These are phyloP conservation scores for Autographa gamma DNA, from an alignment of 2,888 invertebrate genomes.

Conservation along the genomic window DNA sequence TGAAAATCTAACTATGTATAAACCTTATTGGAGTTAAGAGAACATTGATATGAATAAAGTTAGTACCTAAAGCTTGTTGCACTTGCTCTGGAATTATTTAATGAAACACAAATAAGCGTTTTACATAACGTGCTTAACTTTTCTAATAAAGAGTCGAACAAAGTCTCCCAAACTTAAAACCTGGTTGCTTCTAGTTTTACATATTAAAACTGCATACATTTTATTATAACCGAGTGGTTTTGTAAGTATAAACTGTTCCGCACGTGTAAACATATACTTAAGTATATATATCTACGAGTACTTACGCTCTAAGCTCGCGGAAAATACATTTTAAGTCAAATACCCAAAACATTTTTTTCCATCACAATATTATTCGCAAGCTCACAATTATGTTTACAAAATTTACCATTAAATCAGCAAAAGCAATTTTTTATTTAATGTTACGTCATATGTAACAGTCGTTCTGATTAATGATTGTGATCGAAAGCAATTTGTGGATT, in stretches of 20 bases:
- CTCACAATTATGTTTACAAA: not conserved
- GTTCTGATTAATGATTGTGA: conserved; percentile 4
- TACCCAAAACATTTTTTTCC: not conserved
- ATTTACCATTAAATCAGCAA: not conserved
- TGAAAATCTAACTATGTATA: not conserved
- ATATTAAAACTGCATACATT: not conserved
- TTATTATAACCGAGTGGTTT: not conserved
- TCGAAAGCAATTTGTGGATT: not conserved
- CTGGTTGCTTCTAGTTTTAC: not conserved
- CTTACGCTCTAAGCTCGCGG: not conserved
- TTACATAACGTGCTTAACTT: too few species aligned
- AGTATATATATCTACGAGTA: not conserved
- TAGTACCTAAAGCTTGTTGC: not conserved
- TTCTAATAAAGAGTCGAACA: too few species aligned
- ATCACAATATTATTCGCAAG: not conserved
- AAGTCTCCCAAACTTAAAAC: too few species aligned
- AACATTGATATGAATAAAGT: not conserved
- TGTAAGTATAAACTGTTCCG: not conserved
- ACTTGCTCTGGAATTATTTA: not conserved
- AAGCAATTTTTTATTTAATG: not conserved
- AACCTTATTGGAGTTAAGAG: not conserved
- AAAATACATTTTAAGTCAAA: not conserved
- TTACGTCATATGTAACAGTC: not conserved
- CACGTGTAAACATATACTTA: not conserved
- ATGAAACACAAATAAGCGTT: too few species aligned